phyloP scores from a whole-genome alignment of 2,888 invertebrate species.

The Dynastes tityus region DNA sequence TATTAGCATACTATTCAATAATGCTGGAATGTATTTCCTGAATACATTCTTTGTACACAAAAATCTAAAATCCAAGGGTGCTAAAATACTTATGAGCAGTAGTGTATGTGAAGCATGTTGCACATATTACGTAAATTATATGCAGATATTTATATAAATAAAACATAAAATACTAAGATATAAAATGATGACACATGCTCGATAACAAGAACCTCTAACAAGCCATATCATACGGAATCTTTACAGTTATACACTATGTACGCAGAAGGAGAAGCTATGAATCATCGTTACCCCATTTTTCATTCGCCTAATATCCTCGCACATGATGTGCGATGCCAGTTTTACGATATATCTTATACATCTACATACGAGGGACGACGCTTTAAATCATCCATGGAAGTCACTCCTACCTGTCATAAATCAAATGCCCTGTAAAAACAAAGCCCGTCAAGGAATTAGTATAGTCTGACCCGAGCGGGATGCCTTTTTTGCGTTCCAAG shows the following conservation, averaged over 20 bases:
- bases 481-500: slow-evolving; percentile 7
- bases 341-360: slow-evolving; percentile 10
- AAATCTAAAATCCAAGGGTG: no score
- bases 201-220: slow-evolving; percentile 1
- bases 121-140: no score
- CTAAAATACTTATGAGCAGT: no score
- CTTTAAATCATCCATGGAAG: slow-evolving; percentile 24
- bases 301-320: background rate
- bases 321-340: slow-evolving; percentile 19
- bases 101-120: no score
- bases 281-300: slow-evolving; percentile 36
- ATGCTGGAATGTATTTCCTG: no score
- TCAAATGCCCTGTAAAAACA: slow-evolving; percentile 40
- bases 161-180: background rate
- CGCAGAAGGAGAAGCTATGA: slow-evolving; percentile 12
- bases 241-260: background rate
- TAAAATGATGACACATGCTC: slow-evolving; percentile 11
- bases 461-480: slow-evolving; percentile 1
- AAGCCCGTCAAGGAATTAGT: slow-evolving; percentile 27
- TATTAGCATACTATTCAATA: no score
- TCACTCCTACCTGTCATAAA: slow-evolving; percentile 45
- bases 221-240: slow-evolving; percentile 14
- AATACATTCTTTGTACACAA: no score
- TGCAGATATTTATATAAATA: background rate
- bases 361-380: slow-evolving; percentile 18